Evolutionary conservation across 2,888 invertebrate species (phyloP).

Genomic region (Apotomis turbidana): DNA sequence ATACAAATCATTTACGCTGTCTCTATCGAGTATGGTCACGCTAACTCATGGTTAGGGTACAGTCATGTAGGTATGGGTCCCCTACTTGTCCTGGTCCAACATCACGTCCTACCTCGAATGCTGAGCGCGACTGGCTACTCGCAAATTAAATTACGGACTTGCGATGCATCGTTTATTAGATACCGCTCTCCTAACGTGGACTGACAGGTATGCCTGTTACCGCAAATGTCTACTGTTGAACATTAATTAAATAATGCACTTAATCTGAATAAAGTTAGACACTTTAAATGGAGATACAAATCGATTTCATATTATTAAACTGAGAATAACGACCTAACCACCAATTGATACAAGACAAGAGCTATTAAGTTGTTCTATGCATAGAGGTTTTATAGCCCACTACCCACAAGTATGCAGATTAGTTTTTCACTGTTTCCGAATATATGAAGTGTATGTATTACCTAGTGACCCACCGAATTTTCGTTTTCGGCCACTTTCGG

Average conservation of each 20-base stretch:
- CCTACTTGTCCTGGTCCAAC: not conserved
- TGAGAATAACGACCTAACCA: slow-evolving; percentile 14
- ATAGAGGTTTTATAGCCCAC: not conserved
- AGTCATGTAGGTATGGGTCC: no score
- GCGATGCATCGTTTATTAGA: slow-evolving; percentile 38
- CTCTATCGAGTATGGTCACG: no score
- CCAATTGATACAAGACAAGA: not conserved
- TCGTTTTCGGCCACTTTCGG: no score
- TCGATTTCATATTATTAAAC: slow-evolving; percentile 2
- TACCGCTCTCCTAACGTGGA: slow-evolving; percentile 30
- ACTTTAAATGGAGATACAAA: not conserved
- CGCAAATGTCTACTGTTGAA: slow-evolving; percentile 18
- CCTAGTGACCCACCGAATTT: no score
- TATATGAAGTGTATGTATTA: no score
- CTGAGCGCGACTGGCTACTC: slow-evolving; percentile 16
- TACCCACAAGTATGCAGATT: no score
- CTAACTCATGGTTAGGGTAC: no score
- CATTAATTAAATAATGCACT: slow-evolving; percentile 22
- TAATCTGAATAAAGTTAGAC: not conserved
- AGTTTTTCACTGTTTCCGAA: no score
- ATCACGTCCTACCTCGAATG: slow-evolving; percentile 14
- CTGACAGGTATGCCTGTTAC: slow-evolving; percentile 33
- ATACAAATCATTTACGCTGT: no score
- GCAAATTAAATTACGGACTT: slow-evolving; percentile 39
- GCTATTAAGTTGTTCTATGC: slow-evolving; percentile 12